These are phyloP conservation scores for Tetranychus piercei DNA, from an alignment of 2,888 invertebrate species.

Conservation along the genomic window DNA sequence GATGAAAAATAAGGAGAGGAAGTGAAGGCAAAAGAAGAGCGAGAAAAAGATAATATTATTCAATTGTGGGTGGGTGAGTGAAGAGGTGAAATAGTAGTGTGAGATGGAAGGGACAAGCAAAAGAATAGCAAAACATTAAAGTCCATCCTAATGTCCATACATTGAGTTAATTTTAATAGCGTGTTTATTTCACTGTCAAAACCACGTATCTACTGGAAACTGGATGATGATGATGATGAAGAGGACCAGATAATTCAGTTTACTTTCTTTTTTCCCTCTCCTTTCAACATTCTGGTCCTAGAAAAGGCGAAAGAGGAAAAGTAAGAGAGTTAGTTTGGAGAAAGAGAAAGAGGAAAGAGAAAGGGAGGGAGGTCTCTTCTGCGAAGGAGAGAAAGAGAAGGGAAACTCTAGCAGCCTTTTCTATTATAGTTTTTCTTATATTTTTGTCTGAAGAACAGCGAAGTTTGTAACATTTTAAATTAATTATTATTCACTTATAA, in stretches of 20 bases:
- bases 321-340: background rate
- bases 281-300: no score
- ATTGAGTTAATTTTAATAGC: background rate
- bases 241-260: no score
- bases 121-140: background rate
- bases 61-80: conserved; percentile 2
- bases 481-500: no score
- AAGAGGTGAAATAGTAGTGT: background rate
- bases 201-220: no score
- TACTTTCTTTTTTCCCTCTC: no score
- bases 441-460: background rate
- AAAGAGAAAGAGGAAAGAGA: conserved; percentile 6
- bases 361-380: background rate
- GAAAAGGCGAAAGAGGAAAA: no score
- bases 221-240: no score
- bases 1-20: background rate
- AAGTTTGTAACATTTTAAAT: background rate
- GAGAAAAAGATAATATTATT: background rate
- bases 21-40: background rate
- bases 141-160: no score
- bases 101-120: background rate
- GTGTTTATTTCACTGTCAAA: background rate
- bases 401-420: background rate
- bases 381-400: background rate
- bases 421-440: background rate